Conservation (phyloP, 2,888 invertebrate genomes). For the Spodoptera exigua region DNA sequence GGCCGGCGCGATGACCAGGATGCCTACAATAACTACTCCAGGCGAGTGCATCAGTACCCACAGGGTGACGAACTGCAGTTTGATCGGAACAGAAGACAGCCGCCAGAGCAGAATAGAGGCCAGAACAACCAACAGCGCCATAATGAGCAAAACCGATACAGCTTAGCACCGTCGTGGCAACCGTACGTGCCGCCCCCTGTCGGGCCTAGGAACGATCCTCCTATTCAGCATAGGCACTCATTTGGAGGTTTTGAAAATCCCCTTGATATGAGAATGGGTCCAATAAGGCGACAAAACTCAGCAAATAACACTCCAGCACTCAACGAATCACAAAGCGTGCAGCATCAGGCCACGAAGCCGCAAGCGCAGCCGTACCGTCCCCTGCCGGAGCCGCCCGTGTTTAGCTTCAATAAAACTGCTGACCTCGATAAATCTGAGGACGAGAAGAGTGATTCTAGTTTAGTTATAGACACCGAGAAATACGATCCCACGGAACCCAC, state of each 20-base stretch:
- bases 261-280: conserved; percentile 78
- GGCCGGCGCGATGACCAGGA: conserved; percentile 67
- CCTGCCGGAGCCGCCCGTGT: conserved; percentile 77
- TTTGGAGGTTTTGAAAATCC: conserved; percentile 78
- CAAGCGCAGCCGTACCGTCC: conserved; percentile 62
- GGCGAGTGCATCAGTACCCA: conserved; percentile 69
- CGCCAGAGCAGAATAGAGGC: conserved; percentile 38
- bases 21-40: conserved; percentile 66
- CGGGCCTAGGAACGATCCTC: conserved; percentile 52
- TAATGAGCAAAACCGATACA: conserved; percentile 48
- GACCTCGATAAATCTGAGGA: conserved; percentile 84
- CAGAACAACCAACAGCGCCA: conserved; percentile 42
- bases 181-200: conserved; percentile 60
- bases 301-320: conserved; percentile 30
- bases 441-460: conserved; percentile 88
- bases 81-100: conserved; percentile 58
- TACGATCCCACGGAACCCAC: conserved; percentile 90
- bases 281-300: conserved; percentile 53
- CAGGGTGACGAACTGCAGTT: conserved; percentile 64
- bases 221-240: conserved; percentile 65
- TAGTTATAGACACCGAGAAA: conserved; percentile 90
- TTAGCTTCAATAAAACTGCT: conserved; percentile 71
- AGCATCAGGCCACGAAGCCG: conserved; percentile 28
- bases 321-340: conserved; percentile 14
- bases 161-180: conserved; percentile 64